A percentile compares a stretch with the other conserved stretches of the same genome.
Conservation (phyloP, 1,140 invertebrate genomes). For the Drosophila baimaii region DNA sequence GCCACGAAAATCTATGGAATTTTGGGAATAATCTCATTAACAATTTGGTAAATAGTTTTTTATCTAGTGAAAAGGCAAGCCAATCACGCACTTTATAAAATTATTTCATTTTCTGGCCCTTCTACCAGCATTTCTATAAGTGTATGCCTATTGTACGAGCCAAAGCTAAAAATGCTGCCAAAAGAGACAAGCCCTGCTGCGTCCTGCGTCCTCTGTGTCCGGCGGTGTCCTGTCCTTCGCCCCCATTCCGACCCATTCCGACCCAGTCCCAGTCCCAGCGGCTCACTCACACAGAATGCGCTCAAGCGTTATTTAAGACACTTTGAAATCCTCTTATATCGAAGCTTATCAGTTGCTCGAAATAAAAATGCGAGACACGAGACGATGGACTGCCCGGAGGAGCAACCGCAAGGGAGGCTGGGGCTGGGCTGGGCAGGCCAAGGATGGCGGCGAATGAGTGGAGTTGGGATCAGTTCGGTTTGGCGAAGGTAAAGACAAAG, state of each 20-base stretch:
- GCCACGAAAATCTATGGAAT: neutral
- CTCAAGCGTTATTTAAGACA: slow-evolving; percentile 74
- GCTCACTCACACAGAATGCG: slow-evolving; percentile 66
- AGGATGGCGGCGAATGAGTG: slow-evolving; percentile 14
- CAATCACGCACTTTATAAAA: too few species aligned
- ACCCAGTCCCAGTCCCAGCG: slow-evolving; percentile 53
- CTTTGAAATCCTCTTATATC: slow-evolving; percentile 74
- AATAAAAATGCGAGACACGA: slow-evolving; percentile 61
- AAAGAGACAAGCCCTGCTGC: slow-evolving; percentile 11
- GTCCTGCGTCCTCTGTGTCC: slow-evolving; percentile 1
- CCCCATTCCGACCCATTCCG: slow-evolving; percentile 24
- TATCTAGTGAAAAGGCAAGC: neutral
- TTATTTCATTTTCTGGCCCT: neutral
- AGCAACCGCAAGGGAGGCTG: slow-evolving; percentile 4
- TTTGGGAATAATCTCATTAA: neutral
- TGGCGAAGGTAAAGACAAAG: slow-evolving; percentile 46
- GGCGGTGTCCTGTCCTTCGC: neutral
- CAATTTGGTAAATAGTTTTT: neutral
- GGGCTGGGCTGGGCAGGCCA: too few species aligned
- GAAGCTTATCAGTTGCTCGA: slow-evolving; percentile 66
- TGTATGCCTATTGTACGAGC: slow-evolving; percentile 37
- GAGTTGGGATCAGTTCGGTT: slow-evolving; percentile 19
- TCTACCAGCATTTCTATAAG: neutral
- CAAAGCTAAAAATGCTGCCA: slow-evolving; percentile 52
- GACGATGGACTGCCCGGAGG: slow-evolving; percentile 6